Percentiles rank a stretch among this genome's conserved stretches.
These are phyloP conservation scores for Schizothorax lantsangensis DNA, from an alignment of 2,797 vertebrate species.

Conservation along the genomic window DNA sequence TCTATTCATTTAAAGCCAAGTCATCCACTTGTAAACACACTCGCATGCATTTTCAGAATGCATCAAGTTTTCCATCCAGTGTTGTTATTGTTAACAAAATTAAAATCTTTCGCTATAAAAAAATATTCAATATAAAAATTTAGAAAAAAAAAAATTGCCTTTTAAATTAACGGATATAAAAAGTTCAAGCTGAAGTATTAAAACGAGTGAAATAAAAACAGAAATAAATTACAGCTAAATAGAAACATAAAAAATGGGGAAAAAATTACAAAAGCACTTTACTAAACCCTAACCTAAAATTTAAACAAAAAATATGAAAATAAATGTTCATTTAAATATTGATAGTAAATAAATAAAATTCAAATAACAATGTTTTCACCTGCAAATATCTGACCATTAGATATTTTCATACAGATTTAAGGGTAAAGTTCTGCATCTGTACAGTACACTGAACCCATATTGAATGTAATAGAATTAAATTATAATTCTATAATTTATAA, in stretches of 20 bases:
- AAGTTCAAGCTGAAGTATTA: neutral
- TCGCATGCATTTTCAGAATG: neutral
- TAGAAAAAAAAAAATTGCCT: neutral
- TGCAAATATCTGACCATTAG: neutral
- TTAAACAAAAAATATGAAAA: neutral
- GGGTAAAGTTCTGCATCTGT: neutral
- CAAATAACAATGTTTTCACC: neutral
- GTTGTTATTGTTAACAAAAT: neutral
- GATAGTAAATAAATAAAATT: neutral
- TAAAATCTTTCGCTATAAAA: too few relatives aligned
- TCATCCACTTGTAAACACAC: neutral
- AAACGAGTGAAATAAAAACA: neutral
- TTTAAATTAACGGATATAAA: neutral
- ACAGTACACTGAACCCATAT: neutral
- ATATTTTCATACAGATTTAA: neutral
- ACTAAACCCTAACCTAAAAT: neutral
- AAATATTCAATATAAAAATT: neutral
- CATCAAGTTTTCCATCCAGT: neutral
- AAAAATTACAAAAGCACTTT: neutral
- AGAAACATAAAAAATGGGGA: neutral
- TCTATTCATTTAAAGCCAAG: slow-evolving; percentile 8
- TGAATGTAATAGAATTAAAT: neutral
- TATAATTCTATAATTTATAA: neutral
- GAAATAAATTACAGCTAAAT: neutral
- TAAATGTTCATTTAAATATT: neutral